A percentile compares a stretch with the other conserved stretches of the same genome.
phyloP scores from a whole-genome alignment of 1,140 invertebrate genomes.

The Scaptomyza graminum region DNA sequence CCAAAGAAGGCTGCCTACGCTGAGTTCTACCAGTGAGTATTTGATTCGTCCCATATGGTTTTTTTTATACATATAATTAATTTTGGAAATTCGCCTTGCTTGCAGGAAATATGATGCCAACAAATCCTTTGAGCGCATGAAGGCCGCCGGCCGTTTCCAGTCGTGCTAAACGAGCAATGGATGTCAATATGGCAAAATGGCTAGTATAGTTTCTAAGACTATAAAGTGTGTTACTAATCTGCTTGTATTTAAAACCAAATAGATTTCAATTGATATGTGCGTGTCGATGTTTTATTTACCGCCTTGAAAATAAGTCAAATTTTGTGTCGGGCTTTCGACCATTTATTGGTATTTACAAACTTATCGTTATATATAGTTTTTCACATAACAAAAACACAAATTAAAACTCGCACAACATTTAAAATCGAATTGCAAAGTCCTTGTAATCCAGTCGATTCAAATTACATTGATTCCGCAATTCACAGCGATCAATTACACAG shows the following conservation, averaged over 20 bases:
- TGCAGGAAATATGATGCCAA: conserved; percentile 85
- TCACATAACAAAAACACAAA: conserved; percentile 70
- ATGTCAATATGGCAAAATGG: too few species aligned
- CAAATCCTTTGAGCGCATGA: conserved; percentile 85
- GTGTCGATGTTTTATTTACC: conserved; percentile 27
- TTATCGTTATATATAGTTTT: conserved; percentile 65
- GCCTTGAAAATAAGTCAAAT: neutral
- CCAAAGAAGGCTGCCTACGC: conserved; percentile 85
- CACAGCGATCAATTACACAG: conserved; percentile 92
- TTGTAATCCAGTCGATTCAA: conserved; percentile 90
- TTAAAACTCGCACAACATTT: conserved; percentile 65
- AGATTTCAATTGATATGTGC: conserved; percentile 64
- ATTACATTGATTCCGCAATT: conserved; percentile 92
- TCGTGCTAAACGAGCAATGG: conserved; percentile 62
- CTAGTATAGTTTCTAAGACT: conserved; percentile 57
- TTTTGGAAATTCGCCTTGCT: neutral
- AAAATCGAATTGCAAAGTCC: conserved; percentile 93
- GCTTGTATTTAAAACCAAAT: conserved; percentile 72
- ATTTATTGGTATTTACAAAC: conserved; percentile 67
- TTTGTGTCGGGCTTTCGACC: conserved; percentile 31
- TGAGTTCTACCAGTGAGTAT: conserved; percentile 85
- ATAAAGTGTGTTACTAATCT: conserved; percentile 65
- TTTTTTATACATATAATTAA: neutral
- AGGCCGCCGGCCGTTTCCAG: conserved; percentile 84
- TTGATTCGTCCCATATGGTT: neutral